These are phyloP conservation scores for Cyprinodon variegatus DNA, from an alignment of 2,113 vertebrate genomes.

Conservation along the genomic window DNA sequence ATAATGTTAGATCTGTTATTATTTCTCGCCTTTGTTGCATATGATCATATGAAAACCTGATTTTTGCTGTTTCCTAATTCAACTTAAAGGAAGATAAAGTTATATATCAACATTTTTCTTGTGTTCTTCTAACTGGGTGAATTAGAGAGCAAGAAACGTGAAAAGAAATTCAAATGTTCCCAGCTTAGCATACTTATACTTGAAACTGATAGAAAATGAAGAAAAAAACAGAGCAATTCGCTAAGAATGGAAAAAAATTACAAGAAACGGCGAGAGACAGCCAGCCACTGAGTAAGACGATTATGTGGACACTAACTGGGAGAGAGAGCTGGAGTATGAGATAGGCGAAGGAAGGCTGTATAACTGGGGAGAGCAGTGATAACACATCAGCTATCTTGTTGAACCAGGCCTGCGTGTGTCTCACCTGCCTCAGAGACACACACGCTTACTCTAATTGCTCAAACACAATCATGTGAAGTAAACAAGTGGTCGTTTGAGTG, in stretches of 20 bases:
- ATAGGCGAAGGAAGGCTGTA: constrained; percentile 32
- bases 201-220: constrained; percentile 23
- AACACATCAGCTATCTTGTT: constrained; percentile 62
- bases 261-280: background rate
- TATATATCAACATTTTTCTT: background rate
- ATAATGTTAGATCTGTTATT: background rate
- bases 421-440: constrained; percentile 42
- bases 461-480: constrained; percentile 61
- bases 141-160: constrained; percentile 2
- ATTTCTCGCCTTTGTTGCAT: background rate
- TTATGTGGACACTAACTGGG: constrained; percentile 50
- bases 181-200: constrained; percentile 3
- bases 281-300: constrained; percentile 34
- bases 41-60: constrained; percentile 10
- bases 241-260: constrained; percentile 15
- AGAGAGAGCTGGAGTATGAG: constrained; percentile 37
- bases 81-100: background rate
- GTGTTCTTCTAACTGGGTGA: background rate
- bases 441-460: constrained; percentile 49
- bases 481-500: constrained; percentile 60
- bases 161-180: background rate
- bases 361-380: constrained; percentile 36
- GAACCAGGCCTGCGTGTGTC: constrained; percentile 48
- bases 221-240: constrained; percentile 4
- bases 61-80: background rate